Percentiles rank a stretch among this genome's conserved stretches.
These are phyloP conservation scores for Lacanobia oleracea DNA, from an alignment of 2,888 invertebrate species.

Conservation along the genomic window DNA sequence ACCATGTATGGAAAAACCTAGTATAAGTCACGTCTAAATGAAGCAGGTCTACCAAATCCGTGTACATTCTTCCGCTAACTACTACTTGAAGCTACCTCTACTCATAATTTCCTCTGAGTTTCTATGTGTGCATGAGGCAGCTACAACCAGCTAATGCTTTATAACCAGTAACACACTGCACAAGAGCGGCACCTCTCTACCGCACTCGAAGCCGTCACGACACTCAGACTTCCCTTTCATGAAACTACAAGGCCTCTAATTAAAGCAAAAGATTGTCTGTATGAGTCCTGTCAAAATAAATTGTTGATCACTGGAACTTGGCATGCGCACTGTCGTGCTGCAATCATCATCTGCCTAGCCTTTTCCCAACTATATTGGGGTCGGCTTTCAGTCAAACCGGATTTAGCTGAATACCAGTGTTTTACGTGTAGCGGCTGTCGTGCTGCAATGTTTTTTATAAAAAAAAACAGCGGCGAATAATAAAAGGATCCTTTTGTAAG, in stretches of 20 bases:
- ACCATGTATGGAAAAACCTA: too few relatives aligned
- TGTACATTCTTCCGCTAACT: constrained; percentile 30
- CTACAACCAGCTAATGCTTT: constrained; percentile 44
- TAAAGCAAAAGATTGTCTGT: background rate
- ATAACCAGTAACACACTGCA: constrained; percentile 50
- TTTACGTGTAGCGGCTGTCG: too few relatives aligned
- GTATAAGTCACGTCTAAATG: background rate
- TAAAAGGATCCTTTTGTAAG: background rate
- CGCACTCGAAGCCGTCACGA: constrained; percentile 41
- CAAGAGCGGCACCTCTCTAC: constrained; percentile 41
- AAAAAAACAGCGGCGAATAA: background rate
- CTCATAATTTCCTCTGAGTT: constrained; percentile 31
- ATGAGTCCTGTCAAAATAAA: background rate
- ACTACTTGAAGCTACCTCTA: constrained; percentile 34
- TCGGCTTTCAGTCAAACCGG: too few relatives aligned
- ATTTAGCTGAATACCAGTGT: too few relatives aligned
- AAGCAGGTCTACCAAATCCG: background rate
- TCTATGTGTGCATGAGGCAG: constrained; percentile 62
- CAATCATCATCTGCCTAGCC: too few relatives aligned
- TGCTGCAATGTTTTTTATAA: background rate
- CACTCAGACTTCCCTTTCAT: constrained; percentile 50
- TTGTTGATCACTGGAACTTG: background rate
- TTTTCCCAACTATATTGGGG: too few relatives aligned
- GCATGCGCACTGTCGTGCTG: background rate
- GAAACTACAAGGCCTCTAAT: constrained; percentile 59